Percentiles rank a stretch among this genome's conserved stretches.
These are phyloP conservation scores for Hesperophylax magnus DNA, from an alignment of 1,140 invertebrate genomes.

Conservation along the genomic window DNA sequence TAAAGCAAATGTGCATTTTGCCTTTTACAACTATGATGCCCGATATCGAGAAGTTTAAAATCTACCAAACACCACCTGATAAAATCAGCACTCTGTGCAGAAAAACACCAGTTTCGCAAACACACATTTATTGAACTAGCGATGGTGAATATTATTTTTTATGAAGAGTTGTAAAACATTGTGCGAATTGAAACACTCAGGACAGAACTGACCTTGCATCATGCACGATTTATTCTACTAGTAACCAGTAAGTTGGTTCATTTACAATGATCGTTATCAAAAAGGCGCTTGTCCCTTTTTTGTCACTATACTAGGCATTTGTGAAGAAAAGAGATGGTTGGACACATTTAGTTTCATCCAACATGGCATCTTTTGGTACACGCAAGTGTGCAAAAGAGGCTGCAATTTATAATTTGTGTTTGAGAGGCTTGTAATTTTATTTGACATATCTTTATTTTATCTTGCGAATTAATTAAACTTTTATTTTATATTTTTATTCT, in stretches of 20 bases:
- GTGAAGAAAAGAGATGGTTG: not conserved
- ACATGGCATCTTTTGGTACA: slow-evolving; percentile 2
- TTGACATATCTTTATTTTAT: too few species aligned
- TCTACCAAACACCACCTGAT: not conserved
- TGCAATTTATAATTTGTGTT: slow-evolving; percentile 7
- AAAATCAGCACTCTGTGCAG: too few species aligned
- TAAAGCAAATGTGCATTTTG: not conserved
- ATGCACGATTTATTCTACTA: slow-evolving; percentile 42
- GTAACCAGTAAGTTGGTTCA: not conserved
- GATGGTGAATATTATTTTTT: not conserved
- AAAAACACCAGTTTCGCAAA: too few species aligned
- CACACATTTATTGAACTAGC: not conserved
- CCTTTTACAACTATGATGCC: not conserved
- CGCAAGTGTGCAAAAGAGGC: slow-evolving; percentile 14
- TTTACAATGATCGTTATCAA: not conserved
- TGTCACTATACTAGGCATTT: not conserved
- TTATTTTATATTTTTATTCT: too few species aligned
- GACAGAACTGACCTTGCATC: slow-evolving; percentile 24
- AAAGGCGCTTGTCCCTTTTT: not conserved
- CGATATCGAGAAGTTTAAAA: not conserved
- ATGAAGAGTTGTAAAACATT: not conserved
- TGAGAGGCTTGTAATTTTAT: not conserved
- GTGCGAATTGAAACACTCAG: not conserved
- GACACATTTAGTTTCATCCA: too few species aligned
- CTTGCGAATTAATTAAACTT: too few species aligned